Evolutionary conservation across 2,888 invertebrate species (phyloP).

Genomic region (Calameuta idolon): DNA sequence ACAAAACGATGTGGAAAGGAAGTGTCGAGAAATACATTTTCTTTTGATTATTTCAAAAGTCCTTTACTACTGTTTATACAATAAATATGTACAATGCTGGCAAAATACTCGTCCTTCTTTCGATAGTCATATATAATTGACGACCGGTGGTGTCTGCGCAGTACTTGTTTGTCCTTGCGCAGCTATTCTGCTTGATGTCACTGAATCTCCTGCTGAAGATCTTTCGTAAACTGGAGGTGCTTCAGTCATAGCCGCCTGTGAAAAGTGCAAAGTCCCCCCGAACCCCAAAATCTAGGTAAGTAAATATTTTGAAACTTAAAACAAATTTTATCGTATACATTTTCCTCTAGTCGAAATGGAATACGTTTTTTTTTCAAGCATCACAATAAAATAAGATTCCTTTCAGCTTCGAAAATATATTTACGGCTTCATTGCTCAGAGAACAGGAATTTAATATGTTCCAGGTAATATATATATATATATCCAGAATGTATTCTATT

Average conservation of each 20-base stretch:
- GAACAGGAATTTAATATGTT: not conserved
- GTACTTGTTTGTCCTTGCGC: not conserved
- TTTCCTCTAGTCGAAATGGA: not conserved
- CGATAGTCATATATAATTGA: constrained; percentile 2
- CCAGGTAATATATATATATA: not conserved
- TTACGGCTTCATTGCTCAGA: not conserved
- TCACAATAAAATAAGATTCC: not conserved
- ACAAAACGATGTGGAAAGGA: not conserved
- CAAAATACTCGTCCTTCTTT: not conserved
- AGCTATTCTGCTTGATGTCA: not conserved
- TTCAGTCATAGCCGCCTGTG: not conserved
- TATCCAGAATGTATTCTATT: not conserved
- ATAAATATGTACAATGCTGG: constrained; percentile 9
- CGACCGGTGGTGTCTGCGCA: not conserved
- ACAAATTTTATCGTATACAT: not conserved
- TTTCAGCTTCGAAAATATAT: not conserved
- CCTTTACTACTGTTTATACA: constrained; percentile 8
- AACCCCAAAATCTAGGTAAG: not conserved
- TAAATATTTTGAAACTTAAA: not conserved
- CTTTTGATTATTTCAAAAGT: not conserved
- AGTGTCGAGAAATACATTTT: not conserved
- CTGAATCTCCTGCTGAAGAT: not conserved
- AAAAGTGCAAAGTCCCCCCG: not conserved
- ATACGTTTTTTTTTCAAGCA: not conserved
- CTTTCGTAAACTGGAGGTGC: not conserved